phyloP scores from a whole-genome alignment of 2,113 vertebrate species.

The Eleginops maclovinus region DNA sequence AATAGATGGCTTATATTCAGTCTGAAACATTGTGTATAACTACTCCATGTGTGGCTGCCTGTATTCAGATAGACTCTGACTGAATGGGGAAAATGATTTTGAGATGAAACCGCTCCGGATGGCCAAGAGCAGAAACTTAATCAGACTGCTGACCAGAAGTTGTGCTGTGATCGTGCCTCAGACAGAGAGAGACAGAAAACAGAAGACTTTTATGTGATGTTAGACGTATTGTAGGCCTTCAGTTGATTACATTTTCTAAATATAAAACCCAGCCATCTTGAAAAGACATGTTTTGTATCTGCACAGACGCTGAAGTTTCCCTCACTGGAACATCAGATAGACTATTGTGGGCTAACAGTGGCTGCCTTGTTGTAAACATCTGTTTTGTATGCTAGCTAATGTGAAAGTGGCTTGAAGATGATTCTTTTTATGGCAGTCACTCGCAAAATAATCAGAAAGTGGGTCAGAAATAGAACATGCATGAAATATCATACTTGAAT shows the following conservation, averaged over 20 bases:
- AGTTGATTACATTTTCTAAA: constrained; percentile 14
- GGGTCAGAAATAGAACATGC: constrained; percentile 3
- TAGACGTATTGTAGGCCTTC: constrained; percentile 16
- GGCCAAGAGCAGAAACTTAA: constrained; percentile 56
- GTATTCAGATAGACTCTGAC: constrained; percentile 54
- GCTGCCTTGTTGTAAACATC: constrained; percentile 59
- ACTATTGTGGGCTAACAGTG: constrained; percentile 38
- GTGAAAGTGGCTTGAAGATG: constrained; percentile 13
- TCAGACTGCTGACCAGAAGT: constrained; percentile 56
- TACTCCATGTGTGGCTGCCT: constrained; percentile 29
- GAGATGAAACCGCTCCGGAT: constrained; percentile 67
- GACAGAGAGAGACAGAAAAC: constrained; percentile 26
- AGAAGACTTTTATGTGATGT: background rate
- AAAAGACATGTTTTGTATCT: constrained; percentile 20
- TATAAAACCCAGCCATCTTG: constrained; percentile 6
- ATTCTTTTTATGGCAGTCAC: constrained; percentile 9
- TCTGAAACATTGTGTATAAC: constrained; percentile 14
- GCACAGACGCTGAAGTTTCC: constrained; percentile 32
- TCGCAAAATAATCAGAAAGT: constrained; percentile 4
- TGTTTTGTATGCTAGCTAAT: constrained; percentile 48
- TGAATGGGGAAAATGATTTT: constrained; percentile 34
- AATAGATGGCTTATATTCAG: constrained; percentile 7
- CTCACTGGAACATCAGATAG: constrained; percentile 15
- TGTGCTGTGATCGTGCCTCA: constrained; percentile 45
- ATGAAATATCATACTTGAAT: background rate